Evolutionary conservation across 2,797 vertebrate genomes (phyloP).

Genomic region (Telmatherina bonti): DNA sequence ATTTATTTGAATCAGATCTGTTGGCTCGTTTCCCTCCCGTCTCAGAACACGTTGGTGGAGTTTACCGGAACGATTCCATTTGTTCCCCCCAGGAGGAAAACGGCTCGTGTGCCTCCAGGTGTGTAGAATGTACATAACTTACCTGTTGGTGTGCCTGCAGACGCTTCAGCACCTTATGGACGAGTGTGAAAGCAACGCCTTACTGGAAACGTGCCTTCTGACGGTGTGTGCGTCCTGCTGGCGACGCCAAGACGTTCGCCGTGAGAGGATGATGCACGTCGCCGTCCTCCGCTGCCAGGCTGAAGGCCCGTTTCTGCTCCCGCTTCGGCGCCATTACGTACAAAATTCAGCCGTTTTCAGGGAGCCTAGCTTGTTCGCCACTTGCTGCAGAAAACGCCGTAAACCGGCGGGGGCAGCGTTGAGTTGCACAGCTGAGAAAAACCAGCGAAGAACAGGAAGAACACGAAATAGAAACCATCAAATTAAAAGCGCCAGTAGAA

Average conservation of each 20-base stretch:
- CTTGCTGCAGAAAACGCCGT: no score
- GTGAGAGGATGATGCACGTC: slow-evolving; percentile 18
- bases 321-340: no score
- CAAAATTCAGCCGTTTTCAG: no score
- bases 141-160: slow-evolving; percentile 81
- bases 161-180: slow-evolving; percentile 94
- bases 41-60: not conserved
- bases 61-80: slow-evolving; percentile 25
- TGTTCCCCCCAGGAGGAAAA: slow-evolving; percentile 12
- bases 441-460: no score
- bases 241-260: not conserved
- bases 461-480: no score
- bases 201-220: slow-evolving; percentile 59
- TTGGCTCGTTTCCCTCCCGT: not conserved
- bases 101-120: slow-evolving; percentile 28
- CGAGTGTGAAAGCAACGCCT: slow-evolving; percentile 12
- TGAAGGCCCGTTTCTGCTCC: no score
- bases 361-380: no score
- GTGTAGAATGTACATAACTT: slow-evolving; percentile 90
- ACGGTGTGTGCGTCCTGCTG: slow-evolving; percentile 22
- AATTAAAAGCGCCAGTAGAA: no score
- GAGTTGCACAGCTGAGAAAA: no score
- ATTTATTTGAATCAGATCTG: not conserved
- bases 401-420: no score
- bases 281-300: no score